Percentiles rank a stretch among this genome's conserved stretches.
These are phyloP conservation scores for Ctenomys sociabilis DNA, from an alignment of 2,113 vertebrate species.

Conservation along the genomic window DNA sequence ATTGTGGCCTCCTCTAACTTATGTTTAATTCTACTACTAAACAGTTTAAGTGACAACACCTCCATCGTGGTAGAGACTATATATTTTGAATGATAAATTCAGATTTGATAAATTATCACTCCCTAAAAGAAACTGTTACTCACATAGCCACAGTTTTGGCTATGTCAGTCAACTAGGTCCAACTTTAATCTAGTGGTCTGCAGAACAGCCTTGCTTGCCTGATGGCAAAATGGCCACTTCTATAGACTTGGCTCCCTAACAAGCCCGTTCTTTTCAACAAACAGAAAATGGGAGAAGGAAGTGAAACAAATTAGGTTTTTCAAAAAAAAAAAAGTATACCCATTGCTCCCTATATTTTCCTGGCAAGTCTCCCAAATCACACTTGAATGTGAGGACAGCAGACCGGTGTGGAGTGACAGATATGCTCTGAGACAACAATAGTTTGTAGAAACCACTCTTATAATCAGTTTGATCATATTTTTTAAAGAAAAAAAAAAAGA, in stretches of 20 bases:
- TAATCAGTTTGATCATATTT: neutral
- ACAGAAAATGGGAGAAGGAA: conserved; percentile 1
- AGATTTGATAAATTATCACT: neutral
- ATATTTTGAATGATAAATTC: neutral
- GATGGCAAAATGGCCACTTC: neutral
- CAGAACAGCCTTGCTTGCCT: neutral
- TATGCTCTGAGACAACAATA: neutral
- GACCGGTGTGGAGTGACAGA: no score
- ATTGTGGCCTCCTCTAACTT: neutral
- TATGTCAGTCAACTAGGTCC: neutral
- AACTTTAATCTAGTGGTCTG: neutral
- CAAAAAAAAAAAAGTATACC: neutral
- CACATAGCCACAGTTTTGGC: neutral
- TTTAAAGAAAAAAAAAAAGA: neutral
- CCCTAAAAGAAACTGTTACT: neutral
- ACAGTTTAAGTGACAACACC: neutral
- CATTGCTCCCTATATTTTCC: neutral
- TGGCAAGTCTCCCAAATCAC: neutral
- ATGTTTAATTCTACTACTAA: neutral
- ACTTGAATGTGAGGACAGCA: neutral
- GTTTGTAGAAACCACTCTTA: neutral
- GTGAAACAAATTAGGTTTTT: neutral
- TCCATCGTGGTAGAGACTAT: neutral
- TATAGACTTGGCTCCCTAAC: neutral
- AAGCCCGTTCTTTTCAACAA: neutral